Base-by-base conservation (phyloP, 2,113 vertebrate genomes). In the Archocentrus centrarchus region DNA sequence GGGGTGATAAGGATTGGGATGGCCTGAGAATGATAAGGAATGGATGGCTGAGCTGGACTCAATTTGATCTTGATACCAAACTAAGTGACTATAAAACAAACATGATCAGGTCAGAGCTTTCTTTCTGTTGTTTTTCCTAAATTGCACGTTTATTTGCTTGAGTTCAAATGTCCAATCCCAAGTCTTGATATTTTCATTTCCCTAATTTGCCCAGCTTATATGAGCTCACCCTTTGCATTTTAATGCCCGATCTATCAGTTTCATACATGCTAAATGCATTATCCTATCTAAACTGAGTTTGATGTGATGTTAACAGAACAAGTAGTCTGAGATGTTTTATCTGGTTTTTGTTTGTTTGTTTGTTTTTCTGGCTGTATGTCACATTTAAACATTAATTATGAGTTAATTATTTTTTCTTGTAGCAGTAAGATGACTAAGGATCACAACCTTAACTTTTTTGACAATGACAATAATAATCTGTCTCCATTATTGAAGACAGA, bases 1-100 rank as follows among this genome's bases (percentile, higher is more conserved):
- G 53, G 63, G 73, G 30, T 80, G 93, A 96, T 96, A 94, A 93
- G 93, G 91, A 94, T 14, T 32, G 18, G 47, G 68, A 53, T 73
- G 68, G 68, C 68, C 68, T 73, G 47, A 55, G 47, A 73, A n/a
- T 9, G 47, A 73, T 73, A 55, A 55, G 68, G 47, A 73, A 73
- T 32, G 68, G 68, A 32, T 73, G 66, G 13, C 24, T 60, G 7
- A 62, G 20, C 59, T 75, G 27, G 39, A 15, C 9, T 59, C 81
- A 86, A 84, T 83, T 81, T 76, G 30, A 91, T 89, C 88, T 88
- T 59, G 89, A 87, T 89, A 77, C 30, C 63, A 63, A 86, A 82
- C 30, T 22, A 3, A 57, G 79, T 50, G 20, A 30, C 84, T 78
- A 79, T 70, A 85, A 86, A 75, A 77, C 59, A 68, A 80, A 84